These are phyloP conservation scores for Drosophila nikananu DNA, from an alignment of 1,140 invertebrate species.

Conservation along the genomic window DNA sequence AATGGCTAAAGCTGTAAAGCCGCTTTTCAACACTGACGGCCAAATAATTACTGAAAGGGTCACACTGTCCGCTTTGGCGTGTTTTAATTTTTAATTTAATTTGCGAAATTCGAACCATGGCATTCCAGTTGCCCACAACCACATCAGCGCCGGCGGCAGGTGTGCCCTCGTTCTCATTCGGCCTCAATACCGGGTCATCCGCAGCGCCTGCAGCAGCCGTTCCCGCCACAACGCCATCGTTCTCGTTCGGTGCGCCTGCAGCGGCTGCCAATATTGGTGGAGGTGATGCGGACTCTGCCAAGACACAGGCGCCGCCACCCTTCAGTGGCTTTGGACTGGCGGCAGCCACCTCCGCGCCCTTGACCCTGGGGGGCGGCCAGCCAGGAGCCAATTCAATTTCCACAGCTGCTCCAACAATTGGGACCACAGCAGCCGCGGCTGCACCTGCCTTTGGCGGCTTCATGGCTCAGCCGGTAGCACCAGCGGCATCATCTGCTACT, in stretches of 20 bases:
- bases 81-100: constrained; percentile 20
- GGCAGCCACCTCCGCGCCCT: constrained; percentile 18
- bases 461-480: constrained; percentile 22
- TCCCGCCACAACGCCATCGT: constrained; percentile 59
- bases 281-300: constrained; percentile 53
- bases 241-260: constrained; percentile 58
- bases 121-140: constrained; percentile 72
- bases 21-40: constrained; percentile 4
- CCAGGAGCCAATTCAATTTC: constrained; percentile 15
- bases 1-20: neutral
- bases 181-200: constrained; percentile 39
- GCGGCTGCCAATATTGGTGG: constrained; percentile 39
- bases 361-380: constrained; percentile 9
- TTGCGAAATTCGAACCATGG: constrained; percentile 26
- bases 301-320: constrained; percentile 54
- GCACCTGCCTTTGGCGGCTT: constrained; percentile 58
- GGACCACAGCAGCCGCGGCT: constrained; percentile 24
- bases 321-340: constrained; percentile 57
- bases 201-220: constrained; percentile 14
- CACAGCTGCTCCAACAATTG: constrained; percentile 26
- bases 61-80: constrained; percentile 4
- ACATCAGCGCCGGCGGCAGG: constrained; percentile 46
- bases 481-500: constrained; percentile 32
- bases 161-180: constrained; percentile 53
- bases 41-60: neutral